Evolutionary conservation across 2,113 vertebrate genomes (phyloP).

Genomic region (Phyllopteryx taeniolatus): DNA sequence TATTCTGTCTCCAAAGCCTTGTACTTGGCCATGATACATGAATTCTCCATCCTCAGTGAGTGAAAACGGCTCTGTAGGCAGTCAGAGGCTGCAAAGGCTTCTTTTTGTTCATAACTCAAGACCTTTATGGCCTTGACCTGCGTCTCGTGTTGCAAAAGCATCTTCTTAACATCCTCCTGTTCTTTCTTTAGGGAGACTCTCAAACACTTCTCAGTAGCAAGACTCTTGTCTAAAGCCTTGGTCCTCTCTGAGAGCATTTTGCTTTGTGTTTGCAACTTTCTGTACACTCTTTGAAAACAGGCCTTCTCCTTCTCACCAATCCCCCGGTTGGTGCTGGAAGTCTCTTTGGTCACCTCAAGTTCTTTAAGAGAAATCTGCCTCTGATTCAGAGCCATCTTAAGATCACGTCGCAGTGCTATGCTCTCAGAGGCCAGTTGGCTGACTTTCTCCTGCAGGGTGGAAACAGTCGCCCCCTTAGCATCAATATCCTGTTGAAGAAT

Average conservation of each 20-base stretch:
- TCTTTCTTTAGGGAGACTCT: background rate
- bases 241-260: background rate
- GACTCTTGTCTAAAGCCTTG: background rate
- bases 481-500: background rate
- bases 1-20: background rate
- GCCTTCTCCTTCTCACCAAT: background rate
- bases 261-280: background rate
- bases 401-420: background rate
- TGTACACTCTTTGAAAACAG: background rate
- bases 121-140: background rate
- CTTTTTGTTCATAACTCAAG: background rate
- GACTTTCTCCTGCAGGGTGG: background rate
- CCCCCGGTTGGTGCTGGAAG: background rate
- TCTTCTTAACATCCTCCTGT: background rate
- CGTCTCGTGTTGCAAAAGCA: background rate
- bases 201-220: background rate
- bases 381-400: background rate
- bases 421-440: background rate
- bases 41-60: background rate
- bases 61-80: background rate
- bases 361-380: background rate
- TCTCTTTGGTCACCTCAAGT: background rate
- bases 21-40: background rate
- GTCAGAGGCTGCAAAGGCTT: background rate
- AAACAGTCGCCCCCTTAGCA: background rate